Conservation (phyloP, 2,113 vertebrate species). For the Ceyx margarethae region DNA sequence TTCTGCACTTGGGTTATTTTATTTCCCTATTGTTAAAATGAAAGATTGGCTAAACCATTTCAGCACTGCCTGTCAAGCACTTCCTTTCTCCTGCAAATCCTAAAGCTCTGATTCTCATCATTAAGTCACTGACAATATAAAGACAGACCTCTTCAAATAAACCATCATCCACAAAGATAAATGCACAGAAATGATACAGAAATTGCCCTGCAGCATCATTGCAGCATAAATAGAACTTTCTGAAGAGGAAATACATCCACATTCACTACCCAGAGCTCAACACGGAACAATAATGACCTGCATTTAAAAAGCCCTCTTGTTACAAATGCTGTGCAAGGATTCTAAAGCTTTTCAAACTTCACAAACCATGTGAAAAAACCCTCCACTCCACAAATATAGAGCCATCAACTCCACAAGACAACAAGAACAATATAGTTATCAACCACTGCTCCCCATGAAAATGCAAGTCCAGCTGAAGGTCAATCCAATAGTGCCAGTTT, state of each 20-base stretch:
- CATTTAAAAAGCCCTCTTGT: not conserved
- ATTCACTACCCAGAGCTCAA: not conserved
- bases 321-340: not conserved
- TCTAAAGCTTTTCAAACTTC: not conserved
- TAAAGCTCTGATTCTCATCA: constrained; percentile 47
- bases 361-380: not conserved
- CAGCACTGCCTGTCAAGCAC: constrained; percentile 3
- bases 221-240: constrained; percentile 30
- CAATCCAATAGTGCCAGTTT: not conserved
- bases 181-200: constrained; percentile 2
- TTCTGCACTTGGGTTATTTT: constrained; percentile 50
- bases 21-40: constrained; percentile 45
- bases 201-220: constrained; percentile 1
- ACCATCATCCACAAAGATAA: constrained; percentile 33
- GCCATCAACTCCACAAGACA: not conserved
- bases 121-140: constrained; percentile 47
- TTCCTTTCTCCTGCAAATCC: constrained; percentile 39
- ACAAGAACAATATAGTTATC: not conserved
- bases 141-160: constrained; percentile 32
- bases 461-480: not conserved
- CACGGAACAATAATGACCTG: not conserved
- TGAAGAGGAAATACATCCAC: constrained; percentile 5
- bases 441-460: not conserved
- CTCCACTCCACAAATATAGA: not conserved
- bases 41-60: constrained; percentile 39